phyloP scores from a whole-genome alignment of 2,888 invertebrate genomes.

The Heliothis peltigera region DNA sequence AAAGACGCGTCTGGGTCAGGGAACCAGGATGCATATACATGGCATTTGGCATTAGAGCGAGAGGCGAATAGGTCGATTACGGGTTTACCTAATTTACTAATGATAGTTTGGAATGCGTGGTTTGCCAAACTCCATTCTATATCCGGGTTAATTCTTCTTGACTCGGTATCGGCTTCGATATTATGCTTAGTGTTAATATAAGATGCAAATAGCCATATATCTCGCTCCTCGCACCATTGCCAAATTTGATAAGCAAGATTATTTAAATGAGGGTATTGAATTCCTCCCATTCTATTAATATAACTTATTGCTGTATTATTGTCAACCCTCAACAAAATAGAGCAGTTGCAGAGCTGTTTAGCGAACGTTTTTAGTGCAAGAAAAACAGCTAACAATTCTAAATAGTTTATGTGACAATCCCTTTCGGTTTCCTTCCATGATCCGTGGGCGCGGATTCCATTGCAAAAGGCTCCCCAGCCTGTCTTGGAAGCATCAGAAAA shows the following conservation, averaged over 20 bases:
- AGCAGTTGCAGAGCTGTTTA: not conserved
- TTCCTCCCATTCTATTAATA: constrained; percentile 16
- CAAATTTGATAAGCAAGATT: constrained; percentile 16
- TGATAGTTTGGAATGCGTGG: constrained; percentile 5
- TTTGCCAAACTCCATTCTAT: constrained; percentile 15
- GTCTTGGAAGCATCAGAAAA: constrained; percentile 17
- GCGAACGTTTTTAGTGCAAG: constrained; percentile 6
- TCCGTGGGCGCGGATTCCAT: not conserved
- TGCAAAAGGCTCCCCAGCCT: constrained; percentile 15
- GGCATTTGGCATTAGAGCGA: constrained; percentile 12
- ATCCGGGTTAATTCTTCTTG: constrained; percentile 15
- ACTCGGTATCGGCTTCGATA: constrained; percentile 26
- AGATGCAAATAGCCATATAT: constrained; percentile 18
- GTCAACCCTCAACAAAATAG: constrained; percentile 20
- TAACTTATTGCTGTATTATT: constrained; percentile 26
- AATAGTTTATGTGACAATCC: constrained; percentile 31
- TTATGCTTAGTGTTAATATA: constrained; percentile 18
- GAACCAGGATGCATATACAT: constrained; percentile 2
- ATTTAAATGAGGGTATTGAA: constrained; percentile 26
- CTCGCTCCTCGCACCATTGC: constrained; percentile 33
- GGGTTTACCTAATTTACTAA: not conserved
- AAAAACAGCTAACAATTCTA: constrained; percentile 20
- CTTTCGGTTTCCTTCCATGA: constrained; percentile 21
- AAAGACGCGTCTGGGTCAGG: constrained; percentile 27
- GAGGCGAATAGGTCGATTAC: constrained; percentile 25